A percentile compares a stretch with the other conserved stretches of the same genome.
Conservation (phyloP, 2,113 vertebrate genomes). For the Pygoscelis adeliae region DNA sequence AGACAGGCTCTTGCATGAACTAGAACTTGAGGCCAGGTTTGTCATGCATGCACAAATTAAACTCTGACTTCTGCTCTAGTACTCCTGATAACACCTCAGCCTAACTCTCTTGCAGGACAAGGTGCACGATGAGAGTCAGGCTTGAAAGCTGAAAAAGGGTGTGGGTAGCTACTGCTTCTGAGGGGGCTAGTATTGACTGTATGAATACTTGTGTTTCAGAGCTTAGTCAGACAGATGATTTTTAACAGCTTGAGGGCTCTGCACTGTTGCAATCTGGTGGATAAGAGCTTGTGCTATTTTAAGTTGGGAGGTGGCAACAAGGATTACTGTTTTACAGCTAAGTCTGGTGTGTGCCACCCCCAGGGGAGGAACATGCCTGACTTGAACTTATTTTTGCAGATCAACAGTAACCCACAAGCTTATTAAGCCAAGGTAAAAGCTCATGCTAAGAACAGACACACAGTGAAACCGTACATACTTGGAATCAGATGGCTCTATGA, state of each 20-base stretch:
- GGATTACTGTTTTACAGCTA: background rate
- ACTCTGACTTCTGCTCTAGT: background rate
- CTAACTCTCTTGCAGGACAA: background rate
- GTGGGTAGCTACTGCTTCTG: background rate
- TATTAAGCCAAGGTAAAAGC: background rate
- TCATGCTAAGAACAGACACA: background rate
- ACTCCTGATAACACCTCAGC: background rate
- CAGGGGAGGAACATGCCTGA: background rate
- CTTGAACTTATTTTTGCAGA: background rate
- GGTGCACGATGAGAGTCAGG: background rate
- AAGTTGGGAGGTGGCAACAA: background rate
- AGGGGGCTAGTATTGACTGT: background rate
- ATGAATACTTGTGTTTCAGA: background rate
- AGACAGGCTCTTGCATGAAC: background rate
- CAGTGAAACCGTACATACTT: fast-evolving
- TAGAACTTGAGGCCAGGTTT: background rate
- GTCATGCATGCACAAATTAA: background rate
- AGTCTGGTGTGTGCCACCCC: background rate
- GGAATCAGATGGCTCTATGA: background rate
- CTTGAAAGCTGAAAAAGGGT: background rate
- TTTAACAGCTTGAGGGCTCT: background rate
- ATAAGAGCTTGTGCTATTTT: background rate
- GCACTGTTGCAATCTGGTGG: background rate
- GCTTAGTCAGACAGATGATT: background rate
- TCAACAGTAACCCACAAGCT: background rate